Percentiles rank a stretch among this genome's conserved stretches.
These are phyloP conservation scores for Megathymus violae DNA, from an alignment of 1,140 invertebrate species.

Conservation along the genomic window DNA sequence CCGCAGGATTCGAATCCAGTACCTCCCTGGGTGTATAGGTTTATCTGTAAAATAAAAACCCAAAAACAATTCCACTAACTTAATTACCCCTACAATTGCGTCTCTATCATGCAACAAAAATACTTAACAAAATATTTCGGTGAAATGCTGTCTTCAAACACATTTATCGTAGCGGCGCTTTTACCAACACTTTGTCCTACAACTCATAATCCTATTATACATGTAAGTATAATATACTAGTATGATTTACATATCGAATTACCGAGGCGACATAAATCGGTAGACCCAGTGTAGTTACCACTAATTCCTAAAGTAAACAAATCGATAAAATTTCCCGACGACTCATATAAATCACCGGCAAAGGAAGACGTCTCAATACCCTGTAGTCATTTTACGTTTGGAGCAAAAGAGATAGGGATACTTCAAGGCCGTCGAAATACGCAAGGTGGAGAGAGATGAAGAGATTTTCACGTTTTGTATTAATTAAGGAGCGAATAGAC, in stretches of 20 bases:
- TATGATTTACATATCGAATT: conserved; percentile 65
- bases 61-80: no score
- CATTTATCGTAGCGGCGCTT: conserved; percentile 8
- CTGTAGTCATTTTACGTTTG: conserved; percentile 59
- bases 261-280: conserved; percentile 66
- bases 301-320: conserved; percentile 81
- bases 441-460: conserved; percentile 52
- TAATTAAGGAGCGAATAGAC: conserved; percentile 70
- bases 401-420: conserved; percentile 51
- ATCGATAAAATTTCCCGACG: conserved; percentile 72
- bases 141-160: neutral
- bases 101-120: no score
- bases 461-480: conserved; percentile 58
- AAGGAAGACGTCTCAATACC: conserved; percentile 77
- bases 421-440: conserved; percentile 11
- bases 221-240: conserved; percentile 59
- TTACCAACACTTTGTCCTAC: conserved; percentile 41
- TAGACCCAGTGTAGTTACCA: conserved; percentile 63
- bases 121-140: neutral
- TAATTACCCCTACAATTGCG: no score
- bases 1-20: no score
- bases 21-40: no score
- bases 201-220: conserved; percentile 46
- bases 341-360: conserved; percentile 67
- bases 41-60: no score